phyloP scores from a whole-genome alignment of 2,888 invertebrate species.

The Andrena camellia region DNA sequence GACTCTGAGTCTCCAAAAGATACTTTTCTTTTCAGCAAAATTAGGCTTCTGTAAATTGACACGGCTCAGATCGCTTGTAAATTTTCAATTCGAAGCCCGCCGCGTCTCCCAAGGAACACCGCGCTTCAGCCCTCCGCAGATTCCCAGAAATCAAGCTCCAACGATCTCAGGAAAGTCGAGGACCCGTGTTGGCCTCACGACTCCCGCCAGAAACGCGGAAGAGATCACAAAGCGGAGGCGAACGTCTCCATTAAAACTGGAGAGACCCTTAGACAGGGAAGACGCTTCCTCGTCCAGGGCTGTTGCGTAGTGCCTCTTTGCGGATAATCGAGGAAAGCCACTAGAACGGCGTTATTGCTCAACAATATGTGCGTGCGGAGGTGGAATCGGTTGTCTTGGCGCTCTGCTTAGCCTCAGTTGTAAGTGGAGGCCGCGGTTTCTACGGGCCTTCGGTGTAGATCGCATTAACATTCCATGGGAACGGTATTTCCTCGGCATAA shows the following conservation, averaged over 20 bases:
- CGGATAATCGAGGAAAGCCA: slow-evolving; percentile 60
- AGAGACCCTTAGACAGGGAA: slow-evolving; percentile 29
- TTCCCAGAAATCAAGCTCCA: slow-evolving; percentile 23
- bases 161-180: slow-evolving; percentile 10
- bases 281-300: slow-evolving; percentile 16
- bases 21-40: no score
- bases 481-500: slow-evolving; percentile 82
- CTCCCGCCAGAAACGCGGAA: slow-evolving; percentile 56
- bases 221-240: slow-evolving; percentile 50
- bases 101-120: neutral
- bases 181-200: slow-evolving; percentile 14
- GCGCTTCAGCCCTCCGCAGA: neutral
- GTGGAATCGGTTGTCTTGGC: slow-evolving; percentile 57
- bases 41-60: no score
- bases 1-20: no score
- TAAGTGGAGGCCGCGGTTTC: slow-evolving; percentile 51
- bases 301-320: slow-evolving; percentile 24
- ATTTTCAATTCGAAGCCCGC: no score
- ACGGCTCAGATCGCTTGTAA: no score
- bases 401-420: slow-evolving; percentile 30
- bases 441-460: slow-evolving; percentile 70
- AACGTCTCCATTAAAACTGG: slow-evolving; percentile 64
- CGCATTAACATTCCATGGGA: slow-evolving; percentile 85
- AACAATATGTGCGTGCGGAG: slow-evolving; percentile 78
- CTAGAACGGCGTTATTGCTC: slow-evolving; percentile 71